These are phyloP conservation scores for Nymphalis c-album DNA, from an alignment of 2,888 invertebrate genomes.

Conservation along the genomic window DNA sequence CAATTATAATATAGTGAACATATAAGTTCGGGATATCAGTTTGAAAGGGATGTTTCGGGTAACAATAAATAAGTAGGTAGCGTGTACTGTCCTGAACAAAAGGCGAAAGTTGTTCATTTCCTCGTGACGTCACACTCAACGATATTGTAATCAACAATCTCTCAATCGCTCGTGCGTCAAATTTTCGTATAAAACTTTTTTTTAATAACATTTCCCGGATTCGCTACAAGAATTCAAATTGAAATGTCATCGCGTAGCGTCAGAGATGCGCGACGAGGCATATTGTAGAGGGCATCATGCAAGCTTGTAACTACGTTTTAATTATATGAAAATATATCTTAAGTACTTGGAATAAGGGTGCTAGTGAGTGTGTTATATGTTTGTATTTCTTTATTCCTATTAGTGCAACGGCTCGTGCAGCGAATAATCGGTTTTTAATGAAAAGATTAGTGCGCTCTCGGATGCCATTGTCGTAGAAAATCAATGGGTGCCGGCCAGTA, in stretches of 20 bases:
- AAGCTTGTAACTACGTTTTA: conserved; percentile 7
- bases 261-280: conserved; percentile 58
- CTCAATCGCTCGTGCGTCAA: conserved; percentile 16
- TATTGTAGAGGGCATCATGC: conserved; percentile 59
- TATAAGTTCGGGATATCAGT: no score
- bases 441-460: conserved; percentile 75
- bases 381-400: conserved; percentile 66
- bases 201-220: conserved; percentile 41
- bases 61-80: no score
- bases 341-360: conserved; percentile 44
- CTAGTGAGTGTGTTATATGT: conserved; percentile 8
- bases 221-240: conserved; percentile 69
- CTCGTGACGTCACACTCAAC: conserved; percentile 15
- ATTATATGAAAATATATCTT: conserved; percentile 43
- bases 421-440: conserved; percentile 81
- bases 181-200: conserved; percentile 30
- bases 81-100: no score
- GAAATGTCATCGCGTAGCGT: conserved; percentile 73
- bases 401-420: conserved; percentile 75
- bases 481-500: conserved; percentile 70
- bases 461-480: conserved; percentile 49
- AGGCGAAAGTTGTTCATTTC: neutral
- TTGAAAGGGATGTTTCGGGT: no score
- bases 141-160: conserved; percentile 24
- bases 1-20: no score